Conservation (phyloP, 2,888 invertebrate species). For the Drosophila subquinaria region DNA sequence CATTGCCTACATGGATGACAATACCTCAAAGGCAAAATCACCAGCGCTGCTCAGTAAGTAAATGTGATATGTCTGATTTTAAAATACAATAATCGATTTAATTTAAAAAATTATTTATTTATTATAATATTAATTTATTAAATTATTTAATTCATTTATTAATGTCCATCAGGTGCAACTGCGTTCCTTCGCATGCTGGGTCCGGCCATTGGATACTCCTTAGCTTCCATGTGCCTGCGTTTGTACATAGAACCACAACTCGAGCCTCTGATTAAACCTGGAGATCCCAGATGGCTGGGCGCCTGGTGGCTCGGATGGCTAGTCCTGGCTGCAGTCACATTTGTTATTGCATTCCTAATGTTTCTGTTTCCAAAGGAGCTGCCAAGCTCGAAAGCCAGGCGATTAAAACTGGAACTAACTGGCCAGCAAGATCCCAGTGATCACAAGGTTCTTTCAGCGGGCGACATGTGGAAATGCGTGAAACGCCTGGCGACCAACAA, state of each 20-base stretch:
- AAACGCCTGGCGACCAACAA: slow-evolving; percentile 88
- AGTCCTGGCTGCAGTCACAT: slow-evolving; percentile 87
- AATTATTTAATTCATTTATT: too few relatives aligned
- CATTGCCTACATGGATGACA: slow-evolving; percentile 90
- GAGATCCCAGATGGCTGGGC: slow-evolving; percentile 91
- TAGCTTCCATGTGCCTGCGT: slow-evolving; percentile 88
- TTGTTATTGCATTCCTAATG: slow-evolving; percentile 87
- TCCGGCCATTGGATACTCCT: slow-evolving; percentile 88
- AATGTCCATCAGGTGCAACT: slow-evolving; percentile 87
- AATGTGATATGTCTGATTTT: background rate
- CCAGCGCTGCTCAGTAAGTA: slow-evolving; percentile 88
- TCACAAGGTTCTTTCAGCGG: slow-evolving; percentile 81
- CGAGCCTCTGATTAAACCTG: slow-evolving; percentile 88
- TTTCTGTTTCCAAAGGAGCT: slow-evolving; percentile 90
- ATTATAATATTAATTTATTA: background rate
- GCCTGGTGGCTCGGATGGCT: slow-evolving; percentile 93
- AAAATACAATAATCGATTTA: too few relatives aligned
- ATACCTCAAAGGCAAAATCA: slow-evolving; percentile 89
- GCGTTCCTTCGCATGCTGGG: slow-evolving; percentile 88
- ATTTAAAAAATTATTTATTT: too few relatives aligned
- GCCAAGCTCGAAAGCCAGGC: slow-evolving; percentile 88
- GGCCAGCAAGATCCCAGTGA: slow-evolving; percentile 44
- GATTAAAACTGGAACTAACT: slow-evolving; percentile 67
- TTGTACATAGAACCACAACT: slow-evolving; percentile 88
- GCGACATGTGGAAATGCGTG: slow-evolving; percentile 88